Percentiles rank a stretch among this genome's conserved stretches.
phyloP scores from a whole-genome alignment of 64 coral and sea anemone species.

The Pocillopora verrucosa region DNA sequence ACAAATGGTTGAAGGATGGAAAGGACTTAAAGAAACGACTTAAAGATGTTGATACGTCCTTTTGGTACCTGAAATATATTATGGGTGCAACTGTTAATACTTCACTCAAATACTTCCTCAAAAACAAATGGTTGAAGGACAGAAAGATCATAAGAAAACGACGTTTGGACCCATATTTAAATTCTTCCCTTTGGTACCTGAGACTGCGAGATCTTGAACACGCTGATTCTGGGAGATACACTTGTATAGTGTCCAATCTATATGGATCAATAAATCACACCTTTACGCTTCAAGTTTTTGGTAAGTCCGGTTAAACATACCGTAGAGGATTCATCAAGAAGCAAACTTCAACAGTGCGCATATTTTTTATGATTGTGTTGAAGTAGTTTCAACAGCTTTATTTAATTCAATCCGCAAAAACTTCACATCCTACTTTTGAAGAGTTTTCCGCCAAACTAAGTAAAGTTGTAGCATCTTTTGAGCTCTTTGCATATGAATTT shows the following conservation, averaged over 20 bases:
- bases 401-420: too few relatives aligned
- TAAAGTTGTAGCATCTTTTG: too few relatives aligned
- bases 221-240: conserved; percentile 30
- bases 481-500: too few relatives aligned
- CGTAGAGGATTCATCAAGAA: too few relatives aligned
- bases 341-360: too few relatives aligned
- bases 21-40: conserved; percentile 2
- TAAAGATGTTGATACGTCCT: not conserved
- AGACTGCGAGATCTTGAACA: conserved; percentile 20
- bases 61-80: conserved; percentile 27
- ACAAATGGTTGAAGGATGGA: conserved; percentile 45
- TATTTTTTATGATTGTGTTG: too few relatives aligned
- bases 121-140: conserved; percentile 48
- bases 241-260: conserved; percentile 43
- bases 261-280: conserved; percentile 52
- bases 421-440: too few relatives aligned
- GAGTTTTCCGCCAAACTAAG: too few relatives aligned
- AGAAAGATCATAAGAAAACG: conserved; percentile 3
- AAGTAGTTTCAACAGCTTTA: too few relatives aligned
- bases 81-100: too few relatives aligned
- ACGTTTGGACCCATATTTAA: conserved; percentile 11
- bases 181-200: conserved; percentile 7
- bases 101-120: too few relatives aligned
- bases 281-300: conserved; percentile 27
- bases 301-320: not conserved